These are phyloP conservation scores for Magallana nippona DNA, from an alignment of 2,888 invertebrate genomes.

Conservation along the genomic window DNA sequence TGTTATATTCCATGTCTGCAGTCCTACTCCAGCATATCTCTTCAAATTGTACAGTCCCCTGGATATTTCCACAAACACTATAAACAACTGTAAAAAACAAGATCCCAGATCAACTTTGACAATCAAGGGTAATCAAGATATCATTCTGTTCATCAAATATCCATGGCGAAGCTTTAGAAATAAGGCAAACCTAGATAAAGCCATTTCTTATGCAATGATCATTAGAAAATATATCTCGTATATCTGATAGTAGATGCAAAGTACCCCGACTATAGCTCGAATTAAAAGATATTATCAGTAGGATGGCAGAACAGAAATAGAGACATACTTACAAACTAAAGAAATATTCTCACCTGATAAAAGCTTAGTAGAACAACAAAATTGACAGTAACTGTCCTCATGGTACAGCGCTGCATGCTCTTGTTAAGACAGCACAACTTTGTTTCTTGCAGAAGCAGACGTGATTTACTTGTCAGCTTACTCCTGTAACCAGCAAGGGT, in stretches of 20 bases:
- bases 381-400: constrained; percentile 12
- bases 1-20: neutral
- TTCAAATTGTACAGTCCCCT: neutral
- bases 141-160: too few relatives aligned
- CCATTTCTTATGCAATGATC: too few relatives aligned
- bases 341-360: neutral
- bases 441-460: neutral
- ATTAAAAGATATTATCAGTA: too few relatives aligned
- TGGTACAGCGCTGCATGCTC: neutral
- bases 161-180: too few relatives aligned
- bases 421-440: neutral
- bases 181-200: too few relatives aligned
- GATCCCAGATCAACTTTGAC: too few relatives aligned
- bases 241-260: too few relatives aligned
- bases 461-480: neutral
- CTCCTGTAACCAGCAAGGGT: neutral
- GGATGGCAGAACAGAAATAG: too few relatives aligned
- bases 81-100: neutral
- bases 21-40: neutral
- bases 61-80: constrained; percentile 3
- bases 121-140: too few relatives aligned
- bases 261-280: too few relatives aligned
- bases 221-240: too few relatives aligned
- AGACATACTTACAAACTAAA: too few relatives aligned
- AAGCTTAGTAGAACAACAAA: constrained; percentile 13